Evolutionary conservation across 2,888 invertebrate genomes (phyloP).

Genomic region (Geotrupes spiniger): DNA sequence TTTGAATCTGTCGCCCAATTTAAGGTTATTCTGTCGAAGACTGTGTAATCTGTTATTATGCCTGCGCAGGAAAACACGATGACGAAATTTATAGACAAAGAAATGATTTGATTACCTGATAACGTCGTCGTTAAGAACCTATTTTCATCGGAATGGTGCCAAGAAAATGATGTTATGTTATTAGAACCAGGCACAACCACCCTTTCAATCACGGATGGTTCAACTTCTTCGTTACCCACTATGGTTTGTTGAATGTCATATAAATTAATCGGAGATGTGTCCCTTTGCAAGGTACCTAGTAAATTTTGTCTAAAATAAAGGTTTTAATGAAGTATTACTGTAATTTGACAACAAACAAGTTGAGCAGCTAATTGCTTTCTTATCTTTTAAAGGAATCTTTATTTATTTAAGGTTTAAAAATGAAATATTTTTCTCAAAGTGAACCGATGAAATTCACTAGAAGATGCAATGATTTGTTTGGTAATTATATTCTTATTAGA

Average conservation of each 20-base stretch:
- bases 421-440: no score
- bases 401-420: no score
- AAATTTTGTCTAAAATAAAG: slow-evolving; percentile 61
- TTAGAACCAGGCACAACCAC: slow-evolving; percentile 53
- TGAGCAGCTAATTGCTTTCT: no score
- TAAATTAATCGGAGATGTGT: slow-evolving; percentile 71
- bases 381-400: no score
- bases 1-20: slow-evolving; percentile 74
- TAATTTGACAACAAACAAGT: no score
- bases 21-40: slow-evolving; percentile 78
- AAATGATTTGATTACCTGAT: slow-evolving; percentile 47
- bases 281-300: slow-evolving; percentile 77
- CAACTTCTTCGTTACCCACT: slow-evolving; percentile 68
- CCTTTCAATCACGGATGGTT: slow-evolving; percentile 73
- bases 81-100: background rate
- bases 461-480: no score
- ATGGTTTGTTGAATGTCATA: slow-evolving; percentile 80
- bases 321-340: no score
- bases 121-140: slow-evolving; percentile 67
- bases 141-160: slow-evolving; percentile 84
- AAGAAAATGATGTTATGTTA: slow-evolving; percentile 72
- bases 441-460: no score
- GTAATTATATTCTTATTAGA: no score
- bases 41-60: slow-evolving; percentile 68
- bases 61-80: slow-evolving; percentile 47